phyloP scores from a whole-genome alignment of 1,140 invertebrate genomes.

The Brachionus calyciflorus region DNA sequence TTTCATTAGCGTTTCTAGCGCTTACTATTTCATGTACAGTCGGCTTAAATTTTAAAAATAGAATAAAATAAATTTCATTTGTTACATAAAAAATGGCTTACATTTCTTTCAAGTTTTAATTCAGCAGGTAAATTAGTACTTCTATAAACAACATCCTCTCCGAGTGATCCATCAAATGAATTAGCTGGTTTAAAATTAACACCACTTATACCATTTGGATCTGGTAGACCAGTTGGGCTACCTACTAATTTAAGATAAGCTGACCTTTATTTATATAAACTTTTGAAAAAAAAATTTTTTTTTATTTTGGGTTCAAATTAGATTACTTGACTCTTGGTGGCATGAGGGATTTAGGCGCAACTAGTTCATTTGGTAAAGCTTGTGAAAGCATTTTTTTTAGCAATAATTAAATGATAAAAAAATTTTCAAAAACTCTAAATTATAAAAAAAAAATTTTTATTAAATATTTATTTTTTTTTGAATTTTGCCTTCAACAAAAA shows the following conservation, averaged over 20 bases:
- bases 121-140: neutral
- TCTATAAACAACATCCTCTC: neutral
- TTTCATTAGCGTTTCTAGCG: conserved; percentile 23
- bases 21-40: conserved; percentile 23
- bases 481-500: no score
- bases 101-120: neutral
- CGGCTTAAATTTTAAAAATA: neutral
- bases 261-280: no score
- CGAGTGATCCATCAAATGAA: conserved; percentile 1
- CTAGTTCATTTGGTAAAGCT: conserved; percentile 21
- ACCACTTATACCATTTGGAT: neutral
- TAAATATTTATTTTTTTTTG: neutral
- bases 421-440: no score
- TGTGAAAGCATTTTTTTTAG: conserved; percentile 37
- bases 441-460: neutral
- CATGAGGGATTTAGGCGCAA: conserved; percentile 26
- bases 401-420: neutral
- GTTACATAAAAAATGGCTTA: neutral
- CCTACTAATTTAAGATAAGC: conserved; percentile 23
- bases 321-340: conserved; percentile 19
- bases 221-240: conserved; percentile 5
- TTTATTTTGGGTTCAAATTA: no score
- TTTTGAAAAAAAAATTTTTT: no score
- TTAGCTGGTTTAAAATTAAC: neutral
- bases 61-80: neutral